Base-by-base conservation (phyloP, 2,113 vertebrate species). In the Hyla sarda region DNA sequence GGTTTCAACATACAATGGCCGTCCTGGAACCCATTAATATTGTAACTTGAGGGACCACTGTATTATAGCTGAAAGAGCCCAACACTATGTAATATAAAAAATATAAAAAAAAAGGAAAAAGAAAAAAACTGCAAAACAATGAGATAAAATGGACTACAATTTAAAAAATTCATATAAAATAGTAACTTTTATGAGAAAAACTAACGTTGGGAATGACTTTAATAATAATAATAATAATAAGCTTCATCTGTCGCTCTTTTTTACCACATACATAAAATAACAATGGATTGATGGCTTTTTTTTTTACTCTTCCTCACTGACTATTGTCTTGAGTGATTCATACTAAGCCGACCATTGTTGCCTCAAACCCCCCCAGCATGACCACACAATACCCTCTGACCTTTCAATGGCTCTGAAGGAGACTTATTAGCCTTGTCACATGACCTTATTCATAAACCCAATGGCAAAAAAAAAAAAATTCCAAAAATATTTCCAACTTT, bases 371-470 rank as follows among this genome's bases (percentile, higher is more conserved):
- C 82, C 67, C 65, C 67, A 52, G n/a, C 34, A 12, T 83, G 82
- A 74, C 82, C 82, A 74, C 67, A 17, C 12, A 3, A 16, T 19
- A 83, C 30, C 82, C 69, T 74, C 72, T 74, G 69, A 83, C 82
- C 82, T 74, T 37, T 48, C 32, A 21, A 30, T 83, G 82, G 50
- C 82, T 32, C n/a, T n/a, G n/a, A n/a, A n/a, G n/a, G n/a, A n/a
- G n/a, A 37, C 32, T 25, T 11, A 76, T 5, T 5, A 3, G 6
- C 3, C 17, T 34, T 34, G 5, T n/a, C n/a, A n/a, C 8, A 67
- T 16, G 16, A 1, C 25, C 28, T 52, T 9, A 52, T 52, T 13
- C 50, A 14, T 14, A 12, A 52, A 52, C 50, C 50, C 50, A 52
- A 14, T 50, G 4, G 41, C 5, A 48, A 48, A 48, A 54, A 11